Conservation (phyloP, 2,797 vertebrate species). For the Hydrophis major region DNA sequence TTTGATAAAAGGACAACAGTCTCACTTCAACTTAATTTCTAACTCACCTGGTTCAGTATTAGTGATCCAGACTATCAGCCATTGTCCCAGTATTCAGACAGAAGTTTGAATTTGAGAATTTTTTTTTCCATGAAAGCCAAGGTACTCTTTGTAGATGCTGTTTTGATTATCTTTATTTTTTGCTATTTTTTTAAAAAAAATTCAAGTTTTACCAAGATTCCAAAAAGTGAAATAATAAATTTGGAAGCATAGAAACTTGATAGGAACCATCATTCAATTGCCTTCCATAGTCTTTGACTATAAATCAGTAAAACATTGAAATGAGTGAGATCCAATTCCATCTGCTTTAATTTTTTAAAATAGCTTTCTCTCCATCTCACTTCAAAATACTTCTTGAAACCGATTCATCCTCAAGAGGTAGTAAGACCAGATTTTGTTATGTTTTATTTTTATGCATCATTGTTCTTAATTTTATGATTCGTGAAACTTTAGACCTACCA, state of each 20-base stretch:
- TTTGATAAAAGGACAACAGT: background rate
- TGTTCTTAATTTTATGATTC: background rate
- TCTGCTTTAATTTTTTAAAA: conserved; percentile 19
- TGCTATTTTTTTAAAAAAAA: background rate
- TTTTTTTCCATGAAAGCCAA: background rate
- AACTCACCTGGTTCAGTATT: background rate
- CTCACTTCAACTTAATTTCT: background rate
- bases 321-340: background rate
- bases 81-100: background rate
- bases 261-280: conserved; percentile 5
- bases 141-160: background rate
- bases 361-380: background rate
- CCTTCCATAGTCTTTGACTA: background rate
- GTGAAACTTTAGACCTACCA: background rate
- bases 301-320: background rate
- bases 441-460: background rate
- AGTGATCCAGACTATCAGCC: background rate
- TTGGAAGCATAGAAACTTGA: fast-evolving
- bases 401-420: background rate
- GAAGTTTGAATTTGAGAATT: background rate
- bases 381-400: background rate
- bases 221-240: background rate
- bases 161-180: background rate
- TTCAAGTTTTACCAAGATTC: background rate
- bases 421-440: background rate